Conservation (phyloP, 2,113 vertebrate genomes). For the Microtus oregoni region DNA sequence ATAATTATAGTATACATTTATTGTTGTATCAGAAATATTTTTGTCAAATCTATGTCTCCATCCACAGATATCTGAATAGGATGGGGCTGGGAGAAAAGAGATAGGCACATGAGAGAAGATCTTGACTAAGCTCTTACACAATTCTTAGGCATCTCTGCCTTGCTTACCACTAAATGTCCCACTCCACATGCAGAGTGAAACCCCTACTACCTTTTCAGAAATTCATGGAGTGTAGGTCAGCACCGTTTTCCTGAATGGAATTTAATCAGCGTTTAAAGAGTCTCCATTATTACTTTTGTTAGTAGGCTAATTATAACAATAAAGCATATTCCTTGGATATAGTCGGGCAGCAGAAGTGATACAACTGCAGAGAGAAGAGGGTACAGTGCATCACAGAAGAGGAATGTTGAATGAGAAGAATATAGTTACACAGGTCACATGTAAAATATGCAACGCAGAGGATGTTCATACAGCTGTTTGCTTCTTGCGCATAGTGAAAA, state of each 20-base stretch:
- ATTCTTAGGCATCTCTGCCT: neutral
- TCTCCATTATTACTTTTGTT: constrained; percentile 41
- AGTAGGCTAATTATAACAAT: neutral
- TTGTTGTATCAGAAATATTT: neutral
- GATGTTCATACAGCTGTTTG: neutral
- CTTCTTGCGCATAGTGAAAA: neutral
- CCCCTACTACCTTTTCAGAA: neutral
- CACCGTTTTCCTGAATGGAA: neutral
- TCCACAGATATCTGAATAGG: neutral
- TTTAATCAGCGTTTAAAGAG: neutral
- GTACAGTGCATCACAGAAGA: constrained; percentile 47
- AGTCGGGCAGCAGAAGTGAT: neutral
- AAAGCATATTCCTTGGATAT: constrained; percentile 7
- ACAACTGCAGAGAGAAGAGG: neutral
- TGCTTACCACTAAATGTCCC: neutral
- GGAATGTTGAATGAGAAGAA: constrained; percentile 49
- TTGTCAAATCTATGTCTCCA: neutral
- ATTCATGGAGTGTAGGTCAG: neutral
- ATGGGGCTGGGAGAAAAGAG: neutral
- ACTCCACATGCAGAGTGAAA: neutral
- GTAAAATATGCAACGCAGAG: constrained; percentile 44
- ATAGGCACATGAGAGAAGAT: neutral
- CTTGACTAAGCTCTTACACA: neutral
- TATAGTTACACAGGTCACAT: constrained; percentile 35
- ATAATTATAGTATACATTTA: neutral